phyloP scores from a whole-genome alignment of 2,888 invertebrate species.

The Sminthurinus aureus region DNA sequence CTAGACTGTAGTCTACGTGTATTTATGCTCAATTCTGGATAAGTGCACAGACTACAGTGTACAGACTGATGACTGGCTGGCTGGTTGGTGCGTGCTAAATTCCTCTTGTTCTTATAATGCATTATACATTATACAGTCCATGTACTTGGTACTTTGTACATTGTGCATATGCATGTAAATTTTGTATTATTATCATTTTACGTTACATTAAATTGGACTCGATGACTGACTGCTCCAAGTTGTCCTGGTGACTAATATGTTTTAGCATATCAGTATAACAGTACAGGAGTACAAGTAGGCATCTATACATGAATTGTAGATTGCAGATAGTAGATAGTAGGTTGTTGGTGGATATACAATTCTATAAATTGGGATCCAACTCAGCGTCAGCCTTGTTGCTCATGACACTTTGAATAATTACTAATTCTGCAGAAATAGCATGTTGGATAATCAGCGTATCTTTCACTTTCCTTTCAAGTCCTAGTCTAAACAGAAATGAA shows the following conservation, averaged over 20 bases:
- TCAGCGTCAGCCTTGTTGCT: conserved; percentile 45
- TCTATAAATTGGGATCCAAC: background rate
- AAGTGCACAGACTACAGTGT: too few species aligned
- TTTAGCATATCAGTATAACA: too few species aligned
- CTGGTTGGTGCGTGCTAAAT: conserved; percentile 35
- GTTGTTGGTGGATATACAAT: background rate
- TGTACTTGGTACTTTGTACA: too few species aligned
- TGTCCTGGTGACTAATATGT: too few species aligned
- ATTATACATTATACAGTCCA: too few species aligned
- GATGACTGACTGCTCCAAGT: too few species aligned
- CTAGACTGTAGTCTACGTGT: background rate
- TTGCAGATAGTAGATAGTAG: conserved; percentile 4
- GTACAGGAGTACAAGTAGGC: too few species aligned
- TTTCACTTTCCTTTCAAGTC: conserved; percentile 42
- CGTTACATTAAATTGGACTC: too few species aligned
- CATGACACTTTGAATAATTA: conserved; percentile 50
- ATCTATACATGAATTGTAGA: background rate
- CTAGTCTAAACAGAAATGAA: conserved; percentile 17
- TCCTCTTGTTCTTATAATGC: background rate
- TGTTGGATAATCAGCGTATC: conserved; percentile 45
- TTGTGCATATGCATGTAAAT: too few species aligned
- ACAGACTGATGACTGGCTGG: background rate
- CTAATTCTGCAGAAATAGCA: conserved; percentile 44
- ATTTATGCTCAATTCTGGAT: background rate
- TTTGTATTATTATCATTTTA: too few species aligned